Conservation (phyloP, 1,140 invertebrate genomes). For the Arion vulgaris region DNA sequence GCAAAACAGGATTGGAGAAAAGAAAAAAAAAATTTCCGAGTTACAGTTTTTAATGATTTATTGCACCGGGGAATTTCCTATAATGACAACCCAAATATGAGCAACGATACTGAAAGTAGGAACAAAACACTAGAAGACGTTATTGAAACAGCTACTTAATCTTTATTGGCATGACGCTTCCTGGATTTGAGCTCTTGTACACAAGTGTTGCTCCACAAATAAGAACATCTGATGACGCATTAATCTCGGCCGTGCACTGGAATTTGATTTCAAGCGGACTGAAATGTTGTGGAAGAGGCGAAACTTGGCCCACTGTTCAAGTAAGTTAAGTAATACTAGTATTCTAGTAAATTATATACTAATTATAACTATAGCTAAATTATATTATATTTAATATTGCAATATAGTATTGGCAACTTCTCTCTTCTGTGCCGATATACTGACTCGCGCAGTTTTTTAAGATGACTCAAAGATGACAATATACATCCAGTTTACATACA, state of each 20-base stretch:
- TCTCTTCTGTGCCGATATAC: too few relatives aligned
- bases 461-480: too few relatives aligned
- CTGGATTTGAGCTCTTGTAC: conserved; percentile 32
- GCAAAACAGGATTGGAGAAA: too few relatives aligned
- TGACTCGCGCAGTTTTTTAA: too few relatives aligned
- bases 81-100: neutral
- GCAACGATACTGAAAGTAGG: neutral
- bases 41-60: too few relatives aligned
- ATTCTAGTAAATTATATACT: too few relatives aligned
- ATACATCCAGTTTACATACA: too few relatives aligned
- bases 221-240: conserved; percentile 30
- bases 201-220: conserved; percentile 6
- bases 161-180: neutral
- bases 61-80: neutral
- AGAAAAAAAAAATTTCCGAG: too few relatives aligned
- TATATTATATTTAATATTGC: too few relatives aligned
- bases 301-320: conserved; percentile 21
- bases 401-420: too few relatives aligned
- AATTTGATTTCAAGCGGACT: conserved; percentile 38
- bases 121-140: neutral
- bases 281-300: conserved; percentile 33
- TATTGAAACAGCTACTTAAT: neutral
- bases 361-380: too few relatives aligned
- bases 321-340: neutral
- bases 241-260: conserved; percentile 34